Evolutionary conservation across 2,113 vertebrate genomes (phyloP).

Genomic region (Vulpes ferrilata): DNA sequence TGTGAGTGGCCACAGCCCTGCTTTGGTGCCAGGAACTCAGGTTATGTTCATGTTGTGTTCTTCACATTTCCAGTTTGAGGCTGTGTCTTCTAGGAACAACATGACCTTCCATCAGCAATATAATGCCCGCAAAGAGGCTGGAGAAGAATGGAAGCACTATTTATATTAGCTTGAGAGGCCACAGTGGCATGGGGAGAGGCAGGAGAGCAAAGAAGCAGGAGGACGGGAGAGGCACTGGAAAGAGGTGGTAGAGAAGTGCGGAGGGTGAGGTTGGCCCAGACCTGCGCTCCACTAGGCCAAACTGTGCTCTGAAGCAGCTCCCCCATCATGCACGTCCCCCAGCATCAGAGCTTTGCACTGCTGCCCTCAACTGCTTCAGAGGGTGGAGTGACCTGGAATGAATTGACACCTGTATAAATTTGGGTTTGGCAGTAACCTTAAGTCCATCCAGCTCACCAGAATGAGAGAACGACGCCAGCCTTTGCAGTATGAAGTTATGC

Average conservation of each 20-base stretch:
- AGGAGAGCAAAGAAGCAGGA: background rate
- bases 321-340: no score
- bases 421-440: background rate
- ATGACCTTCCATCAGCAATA: background rate
- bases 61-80: background rate
- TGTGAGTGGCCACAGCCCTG: background rate
- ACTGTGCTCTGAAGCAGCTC: background rate
- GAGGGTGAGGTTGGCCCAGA: rapidly evolving
- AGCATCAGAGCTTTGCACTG: rapidly evolving
- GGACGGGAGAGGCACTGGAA: background rate
- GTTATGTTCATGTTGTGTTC: background rate
- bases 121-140: background rate
- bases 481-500: background rate
- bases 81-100: background rate
- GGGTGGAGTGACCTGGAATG: background rate
- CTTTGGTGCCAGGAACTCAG: background rate
- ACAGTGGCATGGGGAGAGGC: background rate
- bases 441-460: background rate
- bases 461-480: rapidly evolving
- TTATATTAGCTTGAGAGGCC: background rate
- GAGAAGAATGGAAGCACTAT: background rate
- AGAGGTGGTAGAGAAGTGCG: background rate
- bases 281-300: no score
- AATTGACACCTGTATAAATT: background rate
- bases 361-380: background rate